phyloP scores from a whole-genome alignment of 2,797 vertebrate species.

The Allobates femoralis region DNA sequence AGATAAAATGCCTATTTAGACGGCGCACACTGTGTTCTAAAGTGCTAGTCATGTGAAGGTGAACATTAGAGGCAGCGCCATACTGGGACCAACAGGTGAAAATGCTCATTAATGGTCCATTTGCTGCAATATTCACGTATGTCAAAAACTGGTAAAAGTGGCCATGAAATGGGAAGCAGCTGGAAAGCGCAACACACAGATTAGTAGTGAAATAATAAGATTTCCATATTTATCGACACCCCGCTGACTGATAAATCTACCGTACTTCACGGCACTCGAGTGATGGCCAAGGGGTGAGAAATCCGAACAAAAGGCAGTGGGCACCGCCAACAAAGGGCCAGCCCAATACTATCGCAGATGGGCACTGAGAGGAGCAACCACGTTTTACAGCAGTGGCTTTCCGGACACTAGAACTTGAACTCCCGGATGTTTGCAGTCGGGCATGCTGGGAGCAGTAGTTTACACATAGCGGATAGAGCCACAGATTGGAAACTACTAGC shows the following conservation, averaged over 20 bases:
- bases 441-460: no score
- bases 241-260: background rate
- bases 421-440: no score
- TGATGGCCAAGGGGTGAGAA: background rate
- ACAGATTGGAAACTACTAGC: no score
- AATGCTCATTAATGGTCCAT: constrained; percentile 40
- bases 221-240: background rate
- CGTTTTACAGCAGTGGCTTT: no score
- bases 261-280: background rate
- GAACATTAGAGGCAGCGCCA: constrained; percentile 31
- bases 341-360: no score
- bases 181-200: background rate
- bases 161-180: constrained; percentile 7
- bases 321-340: no score
- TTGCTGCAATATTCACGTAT: background rate
- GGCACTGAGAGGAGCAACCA: no score
- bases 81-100: constrained; percentile 50
- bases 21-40: constrained; percentile 8
- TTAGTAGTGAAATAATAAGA: background rate
- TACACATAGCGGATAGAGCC: no score
- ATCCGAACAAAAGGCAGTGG: background rate
- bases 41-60: background rate
- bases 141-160: constrained; percentile 27
- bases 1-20: constrained; percentile 31
- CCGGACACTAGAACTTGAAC: no score